A percentile compares a stretch with the other conserved stretches of the same genome.
Evolutionary conservation across 2,797 vertebrate genomes (phyloP).

Genomic region (Tapirus indicus): DNA sequence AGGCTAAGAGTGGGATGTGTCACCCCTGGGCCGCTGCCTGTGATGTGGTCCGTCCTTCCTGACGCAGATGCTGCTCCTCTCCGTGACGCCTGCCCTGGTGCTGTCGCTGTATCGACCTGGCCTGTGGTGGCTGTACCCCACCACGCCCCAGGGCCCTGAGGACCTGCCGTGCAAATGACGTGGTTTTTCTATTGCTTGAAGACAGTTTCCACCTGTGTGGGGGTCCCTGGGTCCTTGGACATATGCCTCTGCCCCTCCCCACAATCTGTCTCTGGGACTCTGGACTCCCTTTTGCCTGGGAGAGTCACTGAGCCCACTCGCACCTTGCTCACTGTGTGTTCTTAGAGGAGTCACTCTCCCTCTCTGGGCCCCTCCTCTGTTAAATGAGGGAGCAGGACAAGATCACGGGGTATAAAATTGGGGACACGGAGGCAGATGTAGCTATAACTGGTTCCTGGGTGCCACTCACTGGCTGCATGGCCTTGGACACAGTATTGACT

Average conservation of each 20-base stretch:
- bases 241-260: not conserved
- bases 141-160: not conserved
- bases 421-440: rapidly evolving
- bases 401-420: too few species aligned
- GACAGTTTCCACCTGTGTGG: not conserved
- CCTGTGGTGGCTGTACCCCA: not conserved
- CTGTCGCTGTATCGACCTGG: rapidly evolving
- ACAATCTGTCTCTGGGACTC: not conserved
- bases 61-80: not conserved
- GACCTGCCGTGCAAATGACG: constrained; percentile 52
- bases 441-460: too few species aligned
- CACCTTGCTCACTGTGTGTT: not conserved
- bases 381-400: not conserved
- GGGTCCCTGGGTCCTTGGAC: not conserved
- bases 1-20: constrained; percentile 45
- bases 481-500: rapidly evolving
- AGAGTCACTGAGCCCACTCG: rapidly evolving
- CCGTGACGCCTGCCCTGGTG: not conserved
- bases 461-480: rapidly evolving
- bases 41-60: constrained; percentile 72
- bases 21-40: not conserved
- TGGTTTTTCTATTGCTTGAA: constrained; percentile 61
- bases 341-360: not conserved
- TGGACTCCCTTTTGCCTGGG: not conserved
- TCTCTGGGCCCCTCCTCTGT: not conserved